Evolutionary conservation across 2,888 invertebrate genomes (phyloP), one percentile per base, ranked within the genome.

Genomic region (Cheilosia pagana): DNA sequence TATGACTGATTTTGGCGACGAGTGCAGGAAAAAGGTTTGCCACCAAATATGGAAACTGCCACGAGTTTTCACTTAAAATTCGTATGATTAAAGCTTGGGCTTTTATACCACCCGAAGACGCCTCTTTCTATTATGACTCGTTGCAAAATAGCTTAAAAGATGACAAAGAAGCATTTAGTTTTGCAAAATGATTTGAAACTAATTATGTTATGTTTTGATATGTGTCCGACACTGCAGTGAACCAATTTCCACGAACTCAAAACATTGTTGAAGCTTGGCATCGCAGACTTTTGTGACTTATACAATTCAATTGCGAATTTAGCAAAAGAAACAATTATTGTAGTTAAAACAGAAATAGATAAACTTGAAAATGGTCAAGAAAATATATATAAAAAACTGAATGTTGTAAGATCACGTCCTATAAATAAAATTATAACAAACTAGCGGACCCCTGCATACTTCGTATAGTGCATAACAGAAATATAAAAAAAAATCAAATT

Each of bases 191-290:
- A 52, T 52, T 25, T 19, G 41, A 65, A 52, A 39, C n/a, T 7
- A 65, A 41, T 52, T 52, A 41, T 10, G 23, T 39, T 35, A 63
- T 48, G 62, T 65, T 63, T 62, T 74, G 74, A 52, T 74, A 55
- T 43, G 63, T 74, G 45, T 57, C 53, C 31, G 65, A 59, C 28
- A 67, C 25, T n/a, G 41, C 57, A 19, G n/a, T 45, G 23, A 41
- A 59, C 1, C 25, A 59, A 67, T 75, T 67, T 16, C 59, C 59
- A 4, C 39, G 75, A 19, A 75, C 75, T 8, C 75, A 75, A 41
- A 75, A 75, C 23, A 75, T 52, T 57, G 45, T 35, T 12, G 75
- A 75, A 57, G 55, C 65, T 14, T 71, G 35, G 35, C 39, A 71
- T 45, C 57, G 67, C 28, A 35, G 52, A 41, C 52, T 59, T 10